These are phyloP conservation scores for Sebastiscus tertius DNA, from an alignment of 2,797 vertebrate genomes.

Conservation along the genomic window DNA sequence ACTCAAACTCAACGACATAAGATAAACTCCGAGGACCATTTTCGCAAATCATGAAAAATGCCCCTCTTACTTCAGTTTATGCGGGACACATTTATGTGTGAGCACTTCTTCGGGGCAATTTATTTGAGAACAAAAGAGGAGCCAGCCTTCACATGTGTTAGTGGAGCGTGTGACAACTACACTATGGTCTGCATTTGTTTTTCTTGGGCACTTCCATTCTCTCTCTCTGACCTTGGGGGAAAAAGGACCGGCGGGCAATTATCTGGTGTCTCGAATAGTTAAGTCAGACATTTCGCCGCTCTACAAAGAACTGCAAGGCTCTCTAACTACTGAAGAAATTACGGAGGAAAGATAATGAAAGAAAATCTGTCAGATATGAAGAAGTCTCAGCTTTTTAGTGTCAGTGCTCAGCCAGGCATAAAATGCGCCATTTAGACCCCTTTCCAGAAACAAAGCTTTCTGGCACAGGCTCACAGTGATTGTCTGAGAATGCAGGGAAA, in stretches of 20 bases:
- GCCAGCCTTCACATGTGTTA: conserved; percentile 74
- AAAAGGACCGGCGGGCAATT: conserved; percentile 74
- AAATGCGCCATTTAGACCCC: conserved; percentile 75
- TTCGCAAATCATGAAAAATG: conserved; percentile 76
- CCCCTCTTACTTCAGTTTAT: conserved; percentile 62
- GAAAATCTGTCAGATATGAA: conserved; percentile 79
- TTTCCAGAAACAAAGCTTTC: conserved; percentile 74
- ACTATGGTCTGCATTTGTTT: conserved; percentile 81
- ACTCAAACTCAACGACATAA: conserved; percentile 69
- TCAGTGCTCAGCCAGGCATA: conserved; percentile 77
- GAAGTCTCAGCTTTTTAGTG: conserved; percentile 76
- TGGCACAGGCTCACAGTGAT: conserved; percentile 69
- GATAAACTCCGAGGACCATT: conserved; percentile 67
- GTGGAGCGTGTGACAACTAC: conserved; percentile 77
- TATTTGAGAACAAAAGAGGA: conserved; percentile 76
- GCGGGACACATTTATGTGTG: conserved; percentile 71
- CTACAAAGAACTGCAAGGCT: conserved; percentile 60
- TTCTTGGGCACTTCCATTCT: conserved; percentile 74
- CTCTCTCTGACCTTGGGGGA: conserved; percentile 75
- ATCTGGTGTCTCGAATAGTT: conserved; percentile 78
- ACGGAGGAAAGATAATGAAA: conserved; percentile 76
- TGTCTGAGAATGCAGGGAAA: conserved; percentile 70
- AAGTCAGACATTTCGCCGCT: conserved; percentile 75
- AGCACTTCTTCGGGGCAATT: conserved; percentile 77
- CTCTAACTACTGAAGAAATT: conserved; percentile 74